Evolutionary conservation across 2,113 vertebrate species (phyloP), one percentile per base, ranked within the genome.

Genomic region (Hippocampus zosterae): DNA sequence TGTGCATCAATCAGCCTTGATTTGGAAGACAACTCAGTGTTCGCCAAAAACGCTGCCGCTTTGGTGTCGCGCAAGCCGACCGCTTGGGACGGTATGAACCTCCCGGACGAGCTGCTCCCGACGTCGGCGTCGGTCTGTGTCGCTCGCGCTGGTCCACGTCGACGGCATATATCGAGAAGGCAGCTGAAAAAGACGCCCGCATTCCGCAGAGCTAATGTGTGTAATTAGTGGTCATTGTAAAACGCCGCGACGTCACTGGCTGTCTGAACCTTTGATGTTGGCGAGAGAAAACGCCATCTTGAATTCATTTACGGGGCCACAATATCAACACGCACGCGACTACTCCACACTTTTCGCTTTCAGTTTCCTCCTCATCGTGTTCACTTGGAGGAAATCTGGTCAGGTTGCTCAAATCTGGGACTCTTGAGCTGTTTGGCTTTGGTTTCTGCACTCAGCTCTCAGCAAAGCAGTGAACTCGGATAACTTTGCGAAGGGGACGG

Each of bases 181-280:
- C 37, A 63, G 15, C 52, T 46, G 16, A 71, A 60, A 9, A 19
- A 76, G 57, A 74, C 56, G 61, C 57, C 6, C 9, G 13, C 33
- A 65, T 52, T 46, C 62, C 53, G n/a, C 29, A 10, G 44, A 90
- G 85, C 88, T 92, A 91, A 93, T 92, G 90, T 85, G 85, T 86
- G 92, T 92, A 91, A 93, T 94, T 94, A 93, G 93, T 80, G 92
- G 92, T 94, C 92, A 93, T 91, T 95, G 94, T 94, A 93, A 87
- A 87, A 71, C 10, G 57, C 68, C 77, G 80, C 91, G 92, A 92
- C 91, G 91, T 92, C 91, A 90, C 89, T 85, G 82, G 62, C 73
- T 75, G 81, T 73, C 75, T 75, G 79, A 84, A 41, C 86, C 93
- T 94, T 96, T 95, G 93, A 96, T 93, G 92, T 88, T 92, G 92